Percentiles rank a stretch among this genome's conserved stretches.
These are phyloP conservation scores for Cepphus grylle DNA, from an alignment of 2,113 vertebrate genomes.

Conservation along the genomic window DNA sequence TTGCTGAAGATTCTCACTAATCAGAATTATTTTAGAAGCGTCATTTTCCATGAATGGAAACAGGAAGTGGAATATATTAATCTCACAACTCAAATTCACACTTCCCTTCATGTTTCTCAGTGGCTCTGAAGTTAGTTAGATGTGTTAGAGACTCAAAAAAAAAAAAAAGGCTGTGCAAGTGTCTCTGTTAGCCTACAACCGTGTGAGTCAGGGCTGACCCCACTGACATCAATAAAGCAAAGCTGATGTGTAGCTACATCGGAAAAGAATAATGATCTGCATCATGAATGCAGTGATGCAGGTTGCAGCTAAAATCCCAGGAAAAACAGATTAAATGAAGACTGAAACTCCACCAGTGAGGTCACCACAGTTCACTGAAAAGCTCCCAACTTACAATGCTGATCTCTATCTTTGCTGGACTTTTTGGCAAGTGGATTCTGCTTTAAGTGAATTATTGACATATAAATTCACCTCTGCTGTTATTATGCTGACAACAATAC, in stretches of 20 bases:
- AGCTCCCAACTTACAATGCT: not conserved
- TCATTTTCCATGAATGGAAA: not conserved
- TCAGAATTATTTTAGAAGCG: not conserved
- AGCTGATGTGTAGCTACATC: not conserved
- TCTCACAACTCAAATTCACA: not conserved
- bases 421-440: not conserved
- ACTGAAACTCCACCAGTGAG: not conserved
- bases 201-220: not conserved
- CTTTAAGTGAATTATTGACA: not conserved
- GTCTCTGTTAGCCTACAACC: not conserved
- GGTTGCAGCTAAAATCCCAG: not conserved
- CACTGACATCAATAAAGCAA: not conserved
- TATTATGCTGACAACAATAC: not conserved
- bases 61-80: not conserved
- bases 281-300: not conserved
- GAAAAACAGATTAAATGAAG: not conserved
- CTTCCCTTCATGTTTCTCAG: not conserved
- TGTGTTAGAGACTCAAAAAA: rapidly evolving
- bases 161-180: not conserved
- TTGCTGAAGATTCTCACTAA: not conserved
- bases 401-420: not conserved
- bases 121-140: not conserved
- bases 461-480: not conserved
- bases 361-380: not conserved
- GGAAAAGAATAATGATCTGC: not conserved